Percentiles rank a stretch among this genome's conserved stretches.
Conservation (phyloP, 2,888 invertebrate species). For the Drosophila anomelani region DNA sequence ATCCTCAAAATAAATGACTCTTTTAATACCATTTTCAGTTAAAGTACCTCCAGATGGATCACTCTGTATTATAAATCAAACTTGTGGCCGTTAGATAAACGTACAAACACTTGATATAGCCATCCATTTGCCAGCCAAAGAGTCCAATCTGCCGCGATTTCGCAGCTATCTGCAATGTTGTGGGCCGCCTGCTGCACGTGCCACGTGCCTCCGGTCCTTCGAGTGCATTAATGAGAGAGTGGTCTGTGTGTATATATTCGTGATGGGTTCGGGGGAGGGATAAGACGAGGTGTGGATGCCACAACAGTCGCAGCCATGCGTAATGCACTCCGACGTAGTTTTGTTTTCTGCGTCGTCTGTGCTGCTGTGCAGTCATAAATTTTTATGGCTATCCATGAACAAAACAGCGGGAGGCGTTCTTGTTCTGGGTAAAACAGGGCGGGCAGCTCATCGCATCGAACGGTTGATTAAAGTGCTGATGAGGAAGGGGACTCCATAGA, state of each 20-base stretch:
- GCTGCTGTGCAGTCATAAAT: constrained; percentile 47
- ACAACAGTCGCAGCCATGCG: constrained; percentile 32
- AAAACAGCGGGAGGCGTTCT: constrained; percentile 41
- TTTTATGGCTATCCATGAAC: constrained; percentile 50
- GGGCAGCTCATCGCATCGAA: constrained; percentile 27
- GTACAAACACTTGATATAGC: constrained; percentile 33
- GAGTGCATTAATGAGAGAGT: constrained; percentile 25
- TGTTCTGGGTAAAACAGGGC: constrained; percentile 37
- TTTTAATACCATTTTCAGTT: not conserved
- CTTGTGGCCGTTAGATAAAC: constrained; percentile 6
- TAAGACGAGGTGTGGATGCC: constrained; percentile 33
- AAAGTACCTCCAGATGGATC: constrained; percentile 1
- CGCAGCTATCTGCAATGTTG: constrained; percentile 20
- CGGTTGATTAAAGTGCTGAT: constrained; percentile 42
- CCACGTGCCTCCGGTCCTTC: constrained; percentile 31
- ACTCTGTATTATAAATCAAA: constrained; percentile 18
- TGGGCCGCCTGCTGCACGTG: constrained; percentile 30
- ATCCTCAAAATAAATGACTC: not conserved
- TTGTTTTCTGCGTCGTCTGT: constrained; percentile 35
- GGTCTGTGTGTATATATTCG: not conserved
- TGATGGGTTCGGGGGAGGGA: constrained; percentile 1
- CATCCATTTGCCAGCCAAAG: constrained; percentile 24
- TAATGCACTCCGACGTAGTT: constrained; percentile 36
- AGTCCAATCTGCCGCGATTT: constrained; percentile 33
- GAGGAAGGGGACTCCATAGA: constrained; percentile 16